These are phyloP conservation scores for Taurulus bubalis DNA, from an alignment of 2,113 vertebrate genomes.

Conservation along the genomic window DNA sequence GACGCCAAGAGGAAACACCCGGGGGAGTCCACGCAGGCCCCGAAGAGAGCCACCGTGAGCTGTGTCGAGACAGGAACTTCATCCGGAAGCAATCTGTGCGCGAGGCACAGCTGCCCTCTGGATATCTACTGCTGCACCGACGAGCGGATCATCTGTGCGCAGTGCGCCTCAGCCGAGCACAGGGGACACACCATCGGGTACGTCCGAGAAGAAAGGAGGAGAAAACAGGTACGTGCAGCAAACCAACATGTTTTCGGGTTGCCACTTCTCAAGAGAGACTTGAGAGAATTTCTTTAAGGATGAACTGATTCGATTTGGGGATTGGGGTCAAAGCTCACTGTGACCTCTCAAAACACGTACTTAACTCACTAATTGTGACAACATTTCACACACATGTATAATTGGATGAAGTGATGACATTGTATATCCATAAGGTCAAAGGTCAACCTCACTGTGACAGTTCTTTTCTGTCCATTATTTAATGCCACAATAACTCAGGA, in stretches of 20 bases:
- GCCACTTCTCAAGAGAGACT: no score
- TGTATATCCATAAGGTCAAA: not conserved
- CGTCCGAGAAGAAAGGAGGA: slow-evolving; percentile 44
- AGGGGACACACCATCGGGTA: slow-evolving; percentile 39
- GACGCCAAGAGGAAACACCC: not conserved
- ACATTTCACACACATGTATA: not conserved
- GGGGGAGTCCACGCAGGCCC: slow-evolving; percentile 69
- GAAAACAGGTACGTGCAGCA: slow-evolving; percentile 48
- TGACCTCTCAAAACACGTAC: not conserved
- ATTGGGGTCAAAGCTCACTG: not conserved
- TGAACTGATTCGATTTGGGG: not conserved
- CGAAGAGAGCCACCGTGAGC: slow-evolving; percentile 81
- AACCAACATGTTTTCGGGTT: not conserved
- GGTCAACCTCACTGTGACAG: not conserved
- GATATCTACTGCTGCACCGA: slow-evolving; percentile 74
- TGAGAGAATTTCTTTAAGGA: not conserved
- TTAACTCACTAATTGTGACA: not conserved
- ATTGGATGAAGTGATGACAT: not conserved
- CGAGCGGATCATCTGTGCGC: slow-evolving; percentile 44
- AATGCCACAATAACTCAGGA: not conserved
- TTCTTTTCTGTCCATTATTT: not conserved
- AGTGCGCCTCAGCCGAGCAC: slow-evolving; percentile 57
- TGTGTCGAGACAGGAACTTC: slow-evolving; percentile 54
- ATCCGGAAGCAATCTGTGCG: not conserved
- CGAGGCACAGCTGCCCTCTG: slow-evolving; percentile 29